Conservation (phyloP, 2,113 vertebrate species). For the Kryptolebias marmoratus region DNA sequence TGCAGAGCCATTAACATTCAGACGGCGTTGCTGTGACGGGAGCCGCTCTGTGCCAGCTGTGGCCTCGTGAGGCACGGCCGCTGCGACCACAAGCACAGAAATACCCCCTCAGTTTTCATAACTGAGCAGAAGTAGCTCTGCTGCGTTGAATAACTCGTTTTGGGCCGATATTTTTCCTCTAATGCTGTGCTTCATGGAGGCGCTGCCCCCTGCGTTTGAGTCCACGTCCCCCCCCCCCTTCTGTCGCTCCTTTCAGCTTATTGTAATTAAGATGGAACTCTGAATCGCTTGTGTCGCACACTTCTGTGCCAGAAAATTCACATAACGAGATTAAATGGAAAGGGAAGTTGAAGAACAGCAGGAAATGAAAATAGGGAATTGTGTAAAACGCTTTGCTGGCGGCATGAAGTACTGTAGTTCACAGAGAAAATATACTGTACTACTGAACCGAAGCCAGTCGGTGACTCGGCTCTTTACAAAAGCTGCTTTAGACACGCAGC, state of each 20-base stretch:
- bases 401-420: conserved; percentile 18
- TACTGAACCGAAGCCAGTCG: background rate
- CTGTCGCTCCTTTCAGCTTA: conserved; percentile 18
- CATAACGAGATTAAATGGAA: conserved; percentile 41
- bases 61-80: conserved; percentile 46
- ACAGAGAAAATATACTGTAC: conserved; percentile 26
- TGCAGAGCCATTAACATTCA: conserved; percentile 74
- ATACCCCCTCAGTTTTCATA: conserved; percentile 46
- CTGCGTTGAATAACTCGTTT: conserved; percentile 4
- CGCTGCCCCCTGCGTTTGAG: conserved; percentile 43
- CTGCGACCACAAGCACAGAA: conserved; percentile 48
- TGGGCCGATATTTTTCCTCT: conserved; percentile 16
- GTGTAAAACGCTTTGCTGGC: conserved; percentile 26
- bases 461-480: background rate
- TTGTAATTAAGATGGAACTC: conserved; percentile 22
- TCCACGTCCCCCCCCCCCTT: background rate
- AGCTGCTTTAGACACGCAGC: background rate
- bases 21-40: conserved; percentile 62
- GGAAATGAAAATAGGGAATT: conserved; percentile 68
- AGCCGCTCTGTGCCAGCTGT: conserved; percentile 63
- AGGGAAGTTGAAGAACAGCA: conserved; percentile 55
- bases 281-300: conserved; percentile 41
- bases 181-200: conserved; percentile 13
- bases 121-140: conserved; percentile 25
- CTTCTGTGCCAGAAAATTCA: conserved; percentile 38